These are phyloP conservation scores for Meganola albula DNA, from an alignment of 2,888 invertebrate genomes.

Conservation along the genomic window DNA sequence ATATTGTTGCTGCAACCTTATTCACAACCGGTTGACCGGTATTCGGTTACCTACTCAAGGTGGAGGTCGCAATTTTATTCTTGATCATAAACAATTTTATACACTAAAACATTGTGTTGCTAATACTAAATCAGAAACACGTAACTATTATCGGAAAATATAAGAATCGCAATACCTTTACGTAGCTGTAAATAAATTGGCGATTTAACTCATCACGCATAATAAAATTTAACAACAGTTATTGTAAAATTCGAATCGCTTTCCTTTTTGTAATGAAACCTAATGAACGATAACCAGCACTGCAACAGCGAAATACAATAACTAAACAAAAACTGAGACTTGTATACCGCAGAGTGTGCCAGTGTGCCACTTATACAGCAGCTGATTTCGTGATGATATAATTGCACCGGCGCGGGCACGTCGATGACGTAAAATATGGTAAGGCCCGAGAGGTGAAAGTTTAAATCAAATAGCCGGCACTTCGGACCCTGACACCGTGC, in stretches of 20 bases:
- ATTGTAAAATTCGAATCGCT: slow-evolving; percentile 26
- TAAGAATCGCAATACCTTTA: too few species aligned
- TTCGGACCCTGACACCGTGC: slow-evolving; percentile 46
- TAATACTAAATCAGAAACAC: too few species aligned
- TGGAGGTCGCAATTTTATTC: too few species aligned
- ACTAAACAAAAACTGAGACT: slow-evolving; percentile 33
- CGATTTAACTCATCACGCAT: too few species aligned
- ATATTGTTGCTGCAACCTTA: too few species aligned
- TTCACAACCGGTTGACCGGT: too few species aligned
- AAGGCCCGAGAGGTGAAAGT: slow-evolving; percentile 61
- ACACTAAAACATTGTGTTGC: too few species aligned
- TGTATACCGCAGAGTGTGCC: slow-evolving; percentile 34
- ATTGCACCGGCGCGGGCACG: slow-evolving; percentile 46
- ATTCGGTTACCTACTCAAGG: too few species aligned
- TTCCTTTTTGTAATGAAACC: slow-evolving; percentile 25
- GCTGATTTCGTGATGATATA: slow-evolving; percentile 66
- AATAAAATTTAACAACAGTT: too few species aligned
- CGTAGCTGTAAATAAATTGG: too few species aligned
- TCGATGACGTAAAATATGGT: slow-evolving; percentile 64
- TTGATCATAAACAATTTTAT: too few species aligned
- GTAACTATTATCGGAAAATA: too few species aligned
- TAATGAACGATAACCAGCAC: slow-evolving; percentile 31
- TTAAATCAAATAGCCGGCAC: slow-evolving; percentile 40
- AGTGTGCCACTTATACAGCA: slow-evolving; percentile 50
- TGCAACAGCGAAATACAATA: slow-evolving; percentile 32